A percentile compares a stretch with the other conserved stretches of the same genome.
These are phyloP conservation scores for Malurus elegans DNA, from an alignment of 2,113 vertebrate species.

Conservation along the genomic window DNA sequence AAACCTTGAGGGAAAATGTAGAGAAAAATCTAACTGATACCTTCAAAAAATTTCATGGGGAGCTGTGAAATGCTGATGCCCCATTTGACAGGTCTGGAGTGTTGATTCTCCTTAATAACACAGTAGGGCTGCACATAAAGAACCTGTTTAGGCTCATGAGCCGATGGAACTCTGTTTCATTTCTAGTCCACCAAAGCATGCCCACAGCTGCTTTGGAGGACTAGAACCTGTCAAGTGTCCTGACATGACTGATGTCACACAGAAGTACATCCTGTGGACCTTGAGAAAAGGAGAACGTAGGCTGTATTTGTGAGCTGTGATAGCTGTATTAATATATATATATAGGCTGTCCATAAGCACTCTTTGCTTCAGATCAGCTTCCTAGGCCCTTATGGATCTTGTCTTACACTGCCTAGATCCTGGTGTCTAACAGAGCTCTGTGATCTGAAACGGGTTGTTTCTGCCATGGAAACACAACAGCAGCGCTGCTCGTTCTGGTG, in stretches of 20 bases:
- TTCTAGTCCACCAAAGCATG: no score
- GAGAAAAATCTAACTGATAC: background rate
- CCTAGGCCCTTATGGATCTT: background rate
- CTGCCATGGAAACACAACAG: background rate
- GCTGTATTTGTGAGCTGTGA: background rate
- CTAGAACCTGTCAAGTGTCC: background rate
- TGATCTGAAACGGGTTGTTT: background rate
- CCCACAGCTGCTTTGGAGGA: background rate
- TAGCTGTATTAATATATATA: background rate
- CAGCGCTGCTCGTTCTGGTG: background rate
- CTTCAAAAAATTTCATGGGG: background rate
- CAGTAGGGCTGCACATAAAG: background rate
- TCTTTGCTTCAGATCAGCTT: slow-evolving; percentile 7
- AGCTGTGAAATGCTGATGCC: background rate
- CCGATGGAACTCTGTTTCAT: background rate
- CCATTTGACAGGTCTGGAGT: background rate
- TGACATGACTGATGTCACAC: background rate
- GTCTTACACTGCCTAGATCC: background rate
- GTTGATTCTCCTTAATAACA: background rate
- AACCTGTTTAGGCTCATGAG: background rate
- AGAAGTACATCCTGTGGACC: background rate
- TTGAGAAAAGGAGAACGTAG: background rate
- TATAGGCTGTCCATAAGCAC: background rate
- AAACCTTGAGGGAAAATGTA: background rate
- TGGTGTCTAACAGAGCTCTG: background rate